These are phyloP conservation scores for Acanthoscelides obtectus DNA, from an alignment of 2,888 invertebrate genomes.

Conservation along the genomic window DNA sequence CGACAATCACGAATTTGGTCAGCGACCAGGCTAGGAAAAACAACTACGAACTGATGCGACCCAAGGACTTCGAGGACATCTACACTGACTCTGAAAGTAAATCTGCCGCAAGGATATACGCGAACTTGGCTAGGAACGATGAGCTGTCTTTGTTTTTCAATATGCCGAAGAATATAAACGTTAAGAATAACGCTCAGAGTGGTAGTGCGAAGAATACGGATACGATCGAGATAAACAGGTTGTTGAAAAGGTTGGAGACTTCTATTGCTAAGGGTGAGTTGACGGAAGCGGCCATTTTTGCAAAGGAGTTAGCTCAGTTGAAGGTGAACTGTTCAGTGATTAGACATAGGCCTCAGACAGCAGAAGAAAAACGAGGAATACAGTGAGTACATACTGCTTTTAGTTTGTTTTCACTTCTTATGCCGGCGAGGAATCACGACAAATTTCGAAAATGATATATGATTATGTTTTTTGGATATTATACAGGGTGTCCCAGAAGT, in stretches of 20 bases:
- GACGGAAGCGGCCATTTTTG: conserved; percentile 69
- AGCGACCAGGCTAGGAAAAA: conserved; percentile 24
- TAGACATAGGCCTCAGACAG: conserved; percentile 41
- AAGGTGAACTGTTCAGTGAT: conserved; percentile 71
- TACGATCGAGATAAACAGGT: conserved; percentile 56
- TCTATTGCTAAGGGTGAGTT: conserved; percentile 76
- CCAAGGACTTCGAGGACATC: conserved; percentile 54
- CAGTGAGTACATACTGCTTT: conserved; percentile 16
- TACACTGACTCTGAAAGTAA: conserved; percentile 40
- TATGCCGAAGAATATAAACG: conserved; percentile 38
- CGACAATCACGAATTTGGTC: conserved; percentile 21
- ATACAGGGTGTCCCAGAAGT: too few species aligned
- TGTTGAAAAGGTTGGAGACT: conserved; percentile 67
- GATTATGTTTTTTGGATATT: too few species aligned
- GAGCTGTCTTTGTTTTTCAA: conserved; percentile 43
- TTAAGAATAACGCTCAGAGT: conserved; percentile 31
- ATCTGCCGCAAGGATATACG: conserved; percentile 45
- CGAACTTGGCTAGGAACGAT: conserved; percentile 46
- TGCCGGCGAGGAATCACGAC: too few species aligned
- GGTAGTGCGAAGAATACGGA: conserved; percentile 45
- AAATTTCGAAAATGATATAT: too few species aligned
- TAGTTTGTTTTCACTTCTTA: too few species aligned
- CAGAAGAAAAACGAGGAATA: conserved; percentile 18
- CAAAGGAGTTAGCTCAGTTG: conserved; percentile 70
- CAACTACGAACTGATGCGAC: conserved; percentile 52